Conservation (phyloP, 2,797 vertebrate species). For the Sebastes taczanowskii region DNA sequence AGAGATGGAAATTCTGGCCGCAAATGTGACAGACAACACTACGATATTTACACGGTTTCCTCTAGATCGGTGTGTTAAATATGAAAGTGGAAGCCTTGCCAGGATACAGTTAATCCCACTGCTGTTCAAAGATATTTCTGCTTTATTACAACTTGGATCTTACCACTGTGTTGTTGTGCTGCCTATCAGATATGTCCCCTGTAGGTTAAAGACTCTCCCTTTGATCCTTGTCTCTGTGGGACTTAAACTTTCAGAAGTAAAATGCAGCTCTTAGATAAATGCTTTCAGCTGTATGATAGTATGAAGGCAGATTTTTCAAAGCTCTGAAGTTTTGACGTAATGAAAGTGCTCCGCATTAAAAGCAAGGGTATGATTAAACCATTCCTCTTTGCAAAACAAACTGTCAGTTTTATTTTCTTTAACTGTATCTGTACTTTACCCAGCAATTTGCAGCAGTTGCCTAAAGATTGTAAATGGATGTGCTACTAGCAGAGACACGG, state of each 20-base stretch:
- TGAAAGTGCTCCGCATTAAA: background rate
- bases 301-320: background rate
- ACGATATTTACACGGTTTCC: conserved; percentile 17
- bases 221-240: background rate
- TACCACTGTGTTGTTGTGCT: background rate
- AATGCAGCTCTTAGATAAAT: background rate
- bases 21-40: background rate
- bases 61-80: background rate
- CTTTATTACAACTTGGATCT: background rate
- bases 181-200: background rate
- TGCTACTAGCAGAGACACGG: background rate
- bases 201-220: background rate
- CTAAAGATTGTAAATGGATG: background rate
- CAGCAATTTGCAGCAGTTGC: background rate
- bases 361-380: background rate
- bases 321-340: background rate
- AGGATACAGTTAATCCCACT: background rate
- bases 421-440: background rate
- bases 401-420: background rate
- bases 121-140: background rate
- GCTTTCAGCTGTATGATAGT: background rate
- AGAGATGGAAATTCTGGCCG: conserved; percentile 13
- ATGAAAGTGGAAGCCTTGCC: background rate
- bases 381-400: background rate
- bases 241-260: background rate